These are phyloP conservation scores for Papilio polyxenes DNA, from an alignment of 1,140 invertebrate species.

Conservation along the genomic window DNA sequence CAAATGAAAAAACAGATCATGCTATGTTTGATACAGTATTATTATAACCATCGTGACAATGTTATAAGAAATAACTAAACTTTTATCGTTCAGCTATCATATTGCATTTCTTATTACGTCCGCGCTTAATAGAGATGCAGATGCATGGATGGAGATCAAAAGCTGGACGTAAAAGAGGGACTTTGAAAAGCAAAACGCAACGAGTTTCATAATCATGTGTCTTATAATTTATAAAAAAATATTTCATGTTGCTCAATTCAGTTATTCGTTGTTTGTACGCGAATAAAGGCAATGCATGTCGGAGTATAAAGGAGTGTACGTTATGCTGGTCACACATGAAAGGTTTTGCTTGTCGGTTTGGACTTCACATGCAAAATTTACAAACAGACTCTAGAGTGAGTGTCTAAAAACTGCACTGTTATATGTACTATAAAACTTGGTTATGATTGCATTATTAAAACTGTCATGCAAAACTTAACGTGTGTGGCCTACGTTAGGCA, in stretches of 20 bases:
- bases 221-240: neutral
- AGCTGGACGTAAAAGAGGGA: neutral
- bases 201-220: neutral
- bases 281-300: constrained; percentile 33
- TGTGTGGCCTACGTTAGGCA: neutral
- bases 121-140: no score
- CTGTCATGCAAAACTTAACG: neutral
- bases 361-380: neutral
- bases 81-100: neutral
- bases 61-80: no score
- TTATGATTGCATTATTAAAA: neutral
- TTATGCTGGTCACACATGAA: neutral
- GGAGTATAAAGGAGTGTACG: constrained; percentile 32
- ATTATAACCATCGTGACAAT: no score
- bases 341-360: neutral
- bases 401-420: neutral
- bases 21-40: no score
- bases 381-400: neutral
- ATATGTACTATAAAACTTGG: neutral
- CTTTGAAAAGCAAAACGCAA: neutral
- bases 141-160: neutral
- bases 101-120: neutral
- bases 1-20: no score
- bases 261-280: constrained; percentile 29
- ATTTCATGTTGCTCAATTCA: constrained; percentile 26